Evolutionary conservation across 2,797 vertebrate genomes (phyloP), one percentile per base, ranked within the genome.

Genomic region (Clarias laeviceps): DNA sequence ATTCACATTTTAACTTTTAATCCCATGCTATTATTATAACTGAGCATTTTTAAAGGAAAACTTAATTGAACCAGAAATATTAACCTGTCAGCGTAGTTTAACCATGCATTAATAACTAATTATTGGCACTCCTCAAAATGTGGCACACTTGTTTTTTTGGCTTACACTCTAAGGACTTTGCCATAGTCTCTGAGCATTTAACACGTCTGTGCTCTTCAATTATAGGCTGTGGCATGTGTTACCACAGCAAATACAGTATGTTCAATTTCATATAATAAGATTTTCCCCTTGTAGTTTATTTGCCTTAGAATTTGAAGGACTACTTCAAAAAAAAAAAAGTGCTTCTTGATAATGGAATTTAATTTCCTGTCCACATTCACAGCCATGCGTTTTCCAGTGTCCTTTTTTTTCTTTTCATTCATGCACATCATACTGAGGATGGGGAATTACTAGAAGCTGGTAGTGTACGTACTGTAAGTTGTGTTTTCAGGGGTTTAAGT

Each of bases 51-150:
- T 37, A 22, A 69, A 69, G 37, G 24, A 27, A n/a, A n/a, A 54
- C 54, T n/a, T 2, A 45, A 73, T 50, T n/a, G 17, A 54, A 45
- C 22, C 11, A 40, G 68, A 70, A 18, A 22, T 40, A 40, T 29
- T n/a, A 3, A 72, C 4, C 37, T 45, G 20, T 69, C 18, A 22
- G 22, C 9, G n/a, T 40, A 45, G 4, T n/a, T 45, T 40, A 70
- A 37, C 22, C 32, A 69, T 69, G 66, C 64, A 66, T 66, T 34
- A 72, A 45, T 72, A 72, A 45, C 69, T n/a, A 11, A 45, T 72
- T 45, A 4, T 45, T 69, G 17, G 32, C 18, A 11, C 18, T 22
- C 18, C 27, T 29, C 5, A 37, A 22, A 7, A 69, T 37, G 66
- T 69, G 32, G 29, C 32, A 17, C 9, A 66, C 3, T 20, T 68